Evolutionary conservation across 1,140 invertebrate genomes (phyloP), one percentile per base, ranked within the genome.

Genomic region (Halictus rubicundus): DNA sequence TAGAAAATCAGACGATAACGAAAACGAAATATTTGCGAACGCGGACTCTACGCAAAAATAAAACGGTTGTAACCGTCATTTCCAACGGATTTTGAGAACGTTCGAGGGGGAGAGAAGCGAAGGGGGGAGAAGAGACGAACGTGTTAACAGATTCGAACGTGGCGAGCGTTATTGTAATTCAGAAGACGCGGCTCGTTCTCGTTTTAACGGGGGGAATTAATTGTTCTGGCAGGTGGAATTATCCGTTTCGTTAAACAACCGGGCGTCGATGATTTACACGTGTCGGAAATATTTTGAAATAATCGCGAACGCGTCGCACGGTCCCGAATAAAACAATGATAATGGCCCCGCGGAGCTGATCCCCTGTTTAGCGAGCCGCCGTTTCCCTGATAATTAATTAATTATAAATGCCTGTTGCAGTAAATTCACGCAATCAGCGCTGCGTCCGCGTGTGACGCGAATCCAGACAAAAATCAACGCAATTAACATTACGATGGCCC

Each of bases 181-280:
- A 9, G 14, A 39, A 37, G 27, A 39, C 23, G 37, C 60, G 42
- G 3, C 10, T 46, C 10, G 9, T 21, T 32, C 21, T 66, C 63
- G n/a, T 27, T 8, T 68, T 68, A 68, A 19, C 25, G 6, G 19
- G 16, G 52, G 27, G 27, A 61, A 77, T 77, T 77, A 27, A 69
- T 77, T 19, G 65, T 77, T 21, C 46, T 23, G n/a, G 8, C 39
- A 19, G 37, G 8, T 1, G 25, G 21, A 69, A 77, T 60, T 69
- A 61, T 49, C 65, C 39, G 25, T 49, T 27, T 77, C 74, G 54
- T 75, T 69, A 69, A 68, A 69, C n/a, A 68, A 25, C 54, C 39
- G 25, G 21, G 54, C n/a, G 25, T 19, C 37, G 64, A 68, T 68
- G 74, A 68, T 68, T 68, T 52, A 60, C 64, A 57, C 10, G 16